phyloP scores from a whole-genome alignment of 2,888 invertebrate species.

The Steromphala cineraria region DNA sequence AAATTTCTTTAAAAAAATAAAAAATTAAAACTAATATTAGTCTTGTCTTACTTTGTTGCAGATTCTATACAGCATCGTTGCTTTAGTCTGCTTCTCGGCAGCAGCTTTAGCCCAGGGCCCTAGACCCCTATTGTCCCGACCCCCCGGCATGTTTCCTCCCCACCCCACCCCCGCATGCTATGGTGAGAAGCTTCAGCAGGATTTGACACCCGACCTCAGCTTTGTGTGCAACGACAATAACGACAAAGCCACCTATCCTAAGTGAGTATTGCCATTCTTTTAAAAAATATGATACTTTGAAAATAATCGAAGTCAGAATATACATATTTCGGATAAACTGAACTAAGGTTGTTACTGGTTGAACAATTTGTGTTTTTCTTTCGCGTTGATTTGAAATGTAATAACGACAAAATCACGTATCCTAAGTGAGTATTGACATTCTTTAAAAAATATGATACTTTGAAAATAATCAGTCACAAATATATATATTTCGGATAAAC shows the following conservation, averaged over 20 bases:
- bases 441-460: neutral
- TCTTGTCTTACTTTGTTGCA: neutral
- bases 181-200: neutral
- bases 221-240: conserved; percentile 5
- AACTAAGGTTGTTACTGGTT: too few relatives aligned
- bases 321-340: too few relatives aligned
- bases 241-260: neutral
- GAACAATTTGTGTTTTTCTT: too few relatives aligned
- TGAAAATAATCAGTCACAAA: too few relatives aligned
- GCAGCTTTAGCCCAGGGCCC: too few relatives aligned
- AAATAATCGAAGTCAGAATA: too few relatives aligned
- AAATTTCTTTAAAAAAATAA: too few relatives aligned
- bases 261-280: neutral
- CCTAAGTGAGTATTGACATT: neutral
- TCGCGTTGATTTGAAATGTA: too few relatives aligned
- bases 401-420: neutral
- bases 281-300: neutral
- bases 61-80: neutral
- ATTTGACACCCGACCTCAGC: neutral
- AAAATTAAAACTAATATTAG: neutral
- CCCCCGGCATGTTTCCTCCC: neutral
- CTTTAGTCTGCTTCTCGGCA: neutral
- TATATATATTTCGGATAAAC: too few relatives aligned
- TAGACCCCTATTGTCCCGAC: too few relatives aligned
- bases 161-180: neutral